Conservation (phyloP, 2,113 vertebrate species). For the Brevimyrus niger region DNA sequence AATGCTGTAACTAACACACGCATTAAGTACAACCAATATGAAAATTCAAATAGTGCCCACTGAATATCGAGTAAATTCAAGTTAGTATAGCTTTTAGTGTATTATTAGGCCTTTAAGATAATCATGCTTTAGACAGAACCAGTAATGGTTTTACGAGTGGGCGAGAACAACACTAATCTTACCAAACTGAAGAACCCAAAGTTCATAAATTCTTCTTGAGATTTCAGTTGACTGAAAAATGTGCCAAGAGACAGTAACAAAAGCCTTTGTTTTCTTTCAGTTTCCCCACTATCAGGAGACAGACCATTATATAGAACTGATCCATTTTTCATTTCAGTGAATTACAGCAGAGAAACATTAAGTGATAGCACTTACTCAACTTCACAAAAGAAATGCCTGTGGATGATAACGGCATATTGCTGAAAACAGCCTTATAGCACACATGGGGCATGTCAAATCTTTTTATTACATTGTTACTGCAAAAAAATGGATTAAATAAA, state of each 20-base stretch:
- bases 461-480: not conserved
- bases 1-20: no score
- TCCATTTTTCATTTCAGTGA: not conserved
- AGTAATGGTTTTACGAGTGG: not conserved
- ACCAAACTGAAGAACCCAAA: not conserved
- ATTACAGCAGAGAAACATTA: slow-evolving; percentile 5
- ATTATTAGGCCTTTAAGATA: no score
- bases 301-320: not conserved
- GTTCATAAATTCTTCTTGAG: not conserved
- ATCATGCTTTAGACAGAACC: not conserved
- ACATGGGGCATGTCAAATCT: not conserved
- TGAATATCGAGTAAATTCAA: no score
- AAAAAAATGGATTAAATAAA: not conserved
- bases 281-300: not conserved
- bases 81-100: no score
- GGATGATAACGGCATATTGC: not conserved
- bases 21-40: no score
- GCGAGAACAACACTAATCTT: not conserved
- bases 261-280: slow-evolving; percentile 1
- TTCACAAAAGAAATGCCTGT: not conserved
- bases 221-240: not conserved
- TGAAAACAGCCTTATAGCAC: not conserved
- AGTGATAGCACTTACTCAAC: not conserved
- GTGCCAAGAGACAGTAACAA: not conserved
- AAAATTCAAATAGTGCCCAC: no score